Conservation (phyloP, 1,140 invertebrate species). For the Papilio polytes region DNA sequence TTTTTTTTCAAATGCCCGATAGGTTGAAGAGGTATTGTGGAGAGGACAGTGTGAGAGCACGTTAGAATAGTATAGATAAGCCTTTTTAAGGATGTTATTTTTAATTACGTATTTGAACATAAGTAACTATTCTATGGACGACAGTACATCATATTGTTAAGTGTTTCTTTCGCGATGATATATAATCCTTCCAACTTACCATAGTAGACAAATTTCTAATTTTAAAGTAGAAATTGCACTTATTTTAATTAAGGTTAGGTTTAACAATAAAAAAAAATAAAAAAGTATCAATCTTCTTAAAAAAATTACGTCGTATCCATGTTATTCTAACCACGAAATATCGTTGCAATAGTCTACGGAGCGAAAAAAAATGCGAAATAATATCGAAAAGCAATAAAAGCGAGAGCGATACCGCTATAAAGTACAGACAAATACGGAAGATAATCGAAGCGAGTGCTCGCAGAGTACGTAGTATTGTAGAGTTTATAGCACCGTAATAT, state of each 20-base stretch:
- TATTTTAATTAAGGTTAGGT: too few relatives aligned
- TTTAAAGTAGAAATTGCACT: too few relatives aligned
- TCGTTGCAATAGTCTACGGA: conserved; percentile 59
- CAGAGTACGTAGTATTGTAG: conserved; percentile 64
- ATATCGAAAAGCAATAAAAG: conserved; percentile 80
- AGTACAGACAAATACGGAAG: conserved; percentile 76
- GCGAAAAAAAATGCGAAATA: conserved; percentile 77
- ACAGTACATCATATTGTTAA: too few relatives aligned
- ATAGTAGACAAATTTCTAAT: too few relatives aligned
- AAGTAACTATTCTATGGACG: neutral
- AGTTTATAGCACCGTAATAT: conserved; percentile 79
- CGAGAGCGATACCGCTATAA: conserved; percentile 73
- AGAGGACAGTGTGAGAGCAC: conserved; percentile 63
- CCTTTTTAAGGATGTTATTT: neutral
- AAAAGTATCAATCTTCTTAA: neutral
- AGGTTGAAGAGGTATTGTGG: conserved; percentile 75
- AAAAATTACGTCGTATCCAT: conserved; percentile 49
- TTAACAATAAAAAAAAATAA: too few relatives aligned
- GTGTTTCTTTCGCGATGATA: too few relatives aligned
- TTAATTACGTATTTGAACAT: neutral
- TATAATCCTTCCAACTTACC: too few relatives aligned
- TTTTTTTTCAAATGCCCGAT: conserved; percentile 78
- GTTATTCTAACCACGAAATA: conserved; percentile 43
- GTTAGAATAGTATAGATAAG: conserved; percentile 52
- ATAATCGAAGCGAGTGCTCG: conserved; percentile 76